Conservation (phyloP, 2,113 vertebrate genomes). For the Pteruthius melanotis region DNA sequence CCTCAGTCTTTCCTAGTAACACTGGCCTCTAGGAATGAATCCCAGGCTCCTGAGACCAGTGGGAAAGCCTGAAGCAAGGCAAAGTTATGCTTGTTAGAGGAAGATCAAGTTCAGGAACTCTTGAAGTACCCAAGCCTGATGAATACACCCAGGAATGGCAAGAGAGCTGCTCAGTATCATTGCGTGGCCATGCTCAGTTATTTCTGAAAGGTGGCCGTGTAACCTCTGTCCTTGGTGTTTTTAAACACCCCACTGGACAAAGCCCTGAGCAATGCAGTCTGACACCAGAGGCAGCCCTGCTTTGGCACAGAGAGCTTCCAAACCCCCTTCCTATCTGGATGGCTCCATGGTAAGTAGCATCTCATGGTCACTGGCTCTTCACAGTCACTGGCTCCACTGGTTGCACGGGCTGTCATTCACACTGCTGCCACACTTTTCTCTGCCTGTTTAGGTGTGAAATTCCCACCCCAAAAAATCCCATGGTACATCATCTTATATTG, state of each 20-base stretch:
- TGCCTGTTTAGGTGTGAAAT: neutral
- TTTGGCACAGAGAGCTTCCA: neutral
- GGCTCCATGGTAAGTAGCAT: neutral
- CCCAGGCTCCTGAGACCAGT: neutral
- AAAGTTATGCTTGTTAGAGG: neutral
- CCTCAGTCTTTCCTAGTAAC: neutral
- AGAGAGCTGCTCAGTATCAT: neutral
- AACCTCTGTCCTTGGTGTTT: neutral
- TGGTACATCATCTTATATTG: neutral
- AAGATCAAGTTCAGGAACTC: neutral
- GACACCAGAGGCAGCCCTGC: neutral
- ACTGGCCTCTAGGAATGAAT: neutral
- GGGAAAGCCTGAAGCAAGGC: neutral
- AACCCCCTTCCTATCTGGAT: neutral
- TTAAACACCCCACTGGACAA: neutral
- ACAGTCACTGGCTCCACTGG: neutral
- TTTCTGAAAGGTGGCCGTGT: neutral
- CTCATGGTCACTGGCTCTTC: accelerated
- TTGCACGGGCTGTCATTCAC: neutral
- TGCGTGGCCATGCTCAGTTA: accelerated
- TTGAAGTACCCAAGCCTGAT: neutral
- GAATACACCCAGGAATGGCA: too few species aligned
- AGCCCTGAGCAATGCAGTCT: neutral
- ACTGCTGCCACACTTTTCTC: accelerated
- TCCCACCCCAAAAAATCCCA: neutral